Conservation (phyloP, 2,797 vertebrate genomes). For the Schizopygopsis malacanthus region DNA sequence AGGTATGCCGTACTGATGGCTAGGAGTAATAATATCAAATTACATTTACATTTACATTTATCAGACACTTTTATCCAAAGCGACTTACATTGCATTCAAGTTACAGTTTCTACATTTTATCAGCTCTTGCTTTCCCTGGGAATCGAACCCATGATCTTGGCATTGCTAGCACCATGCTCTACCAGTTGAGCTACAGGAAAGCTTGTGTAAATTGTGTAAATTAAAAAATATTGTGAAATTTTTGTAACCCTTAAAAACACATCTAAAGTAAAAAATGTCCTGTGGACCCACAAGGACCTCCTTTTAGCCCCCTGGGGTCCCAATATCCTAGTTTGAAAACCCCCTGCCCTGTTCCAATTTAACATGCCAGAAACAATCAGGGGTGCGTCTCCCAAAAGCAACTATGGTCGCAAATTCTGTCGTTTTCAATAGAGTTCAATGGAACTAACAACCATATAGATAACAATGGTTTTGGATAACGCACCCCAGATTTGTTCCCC, state of each 20-base stretch:
- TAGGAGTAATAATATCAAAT: neutral
- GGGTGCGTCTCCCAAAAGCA: neutral
- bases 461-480: neutral
- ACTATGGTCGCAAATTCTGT: neutral
- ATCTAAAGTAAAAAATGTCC: neutral
- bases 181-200: too few species aligned
- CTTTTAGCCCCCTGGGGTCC: neutral
- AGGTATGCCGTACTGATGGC: neutral
- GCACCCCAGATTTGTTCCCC: neutral
- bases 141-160: too few species aligned
- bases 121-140: too few species aligned
- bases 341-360: neutral
- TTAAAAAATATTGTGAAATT: neutral
- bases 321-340: neutral
- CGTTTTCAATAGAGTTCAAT: neutral
- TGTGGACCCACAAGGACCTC: neutral
- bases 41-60: too few species aligned
- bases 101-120: too few species aligned
- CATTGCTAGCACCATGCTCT: too few species aligned
- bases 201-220: too few species aligned
- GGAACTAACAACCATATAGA: neutral
- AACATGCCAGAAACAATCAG: neutral
- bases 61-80: too few species aligned
- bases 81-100: too few species aligned
- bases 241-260: neutral